A percentile compares a stretch with the other conserved stretches of the same genome.
Evolutionary conservation across 2,888 invertebrate genomes (phyloP).

Genomic region (Steromphala cineraria): DNA sequence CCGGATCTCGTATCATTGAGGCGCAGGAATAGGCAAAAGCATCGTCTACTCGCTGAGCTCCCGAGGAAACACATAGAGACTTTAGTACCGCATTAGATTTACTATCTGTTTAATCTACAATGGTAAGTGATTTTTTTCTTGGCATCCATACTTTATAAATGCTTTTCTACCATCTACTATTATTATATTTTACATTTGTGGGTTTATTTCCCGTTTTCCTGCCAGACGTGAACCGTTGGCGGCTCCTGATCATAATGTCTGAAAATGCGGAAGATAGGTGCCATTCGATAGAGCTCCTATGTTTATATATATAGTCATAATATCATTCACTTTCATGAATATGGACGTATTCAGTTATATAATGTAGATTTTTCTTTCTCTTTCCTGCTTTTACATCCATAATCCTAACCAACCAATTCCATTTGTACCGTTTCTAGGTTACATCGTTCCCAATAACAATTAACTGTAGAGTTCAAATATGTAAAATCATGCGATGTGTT

Average conservation of each 20-base stretch:
- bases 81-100: conserved; percentile 20
- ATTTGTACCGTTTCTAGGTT: no score
- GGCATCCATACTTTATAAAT: background rate
- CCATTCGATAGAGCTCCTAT: background rate
- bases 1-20: background rate
- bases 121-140: conserved; percentile 19
- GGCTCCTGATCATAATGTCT: background rate
- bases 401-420: no score
- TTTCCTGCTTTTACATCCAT: no score
- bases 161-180: background rate
- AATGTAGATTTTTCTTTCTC: no score
- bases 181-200: background rate
- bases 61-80: conserved; percentile 4
- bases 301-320: no score
- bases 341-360: no score
- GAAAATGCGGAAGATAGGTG: background rate
- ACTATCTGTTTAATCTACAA: conserved; percentile 21
- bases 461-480: no score
- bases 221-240: background rate
- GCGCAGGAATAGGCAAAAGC: conserved; percentile 14
- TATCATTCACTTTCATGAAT: no score
- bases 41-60: conserved; percentile 4
- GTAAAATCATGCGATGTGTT: no score
- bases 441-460: no score
- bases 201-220: background rate